Evolutionary conservation across 2,888 invertebrate species (phyloP).

Genomic region (Habrosyne pyritoides): DNA sequence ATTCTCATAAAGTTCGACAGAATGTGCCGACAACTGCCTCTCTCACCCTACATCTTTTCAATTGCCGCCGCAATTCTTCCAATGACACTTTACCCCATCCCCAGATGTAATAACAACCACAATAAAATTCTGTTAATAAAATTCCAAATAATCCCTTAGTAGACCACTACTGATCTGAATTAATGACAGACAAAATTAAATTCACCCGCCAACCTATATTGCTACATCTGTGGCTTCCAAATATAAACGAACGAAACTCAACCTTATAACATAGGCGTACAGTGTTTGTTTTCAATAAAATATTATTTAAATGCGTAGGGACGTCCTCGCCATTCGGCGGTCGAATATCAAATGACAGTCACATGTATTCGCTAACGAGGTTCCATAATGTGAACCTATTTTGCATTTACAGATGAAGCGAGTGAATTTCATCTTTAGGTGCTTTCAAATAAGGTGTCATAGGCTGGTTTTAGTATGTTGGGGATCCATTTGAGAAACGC

Average conservation of each 20-base stretch:
- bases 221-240: conserved; percentile 58
- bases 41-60: conserved; percentile 7
- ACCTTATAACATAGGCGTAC: conserved; percentile 36
- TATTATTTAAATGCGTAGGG: conserved; percentile 21
- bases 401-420: conserved; percentile 40
- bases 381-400: conserved; percentile 59
- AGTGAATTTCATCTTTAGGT: conserved; percentile 48
- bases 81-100: conserved; percentile 12
- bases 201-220: conserved; percentile 67
- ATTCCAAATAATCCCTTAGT: conserved; percentile 69
- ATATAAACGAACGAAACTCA: conserved; percentile 39
- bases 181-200: conserved; percentile 78
- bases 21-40: not conserved
- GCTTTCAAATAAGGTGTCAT: conserved; percentile 28
- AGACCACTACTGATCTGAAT: conserved; percentile 66
- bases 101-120: conserved; percentile 39
- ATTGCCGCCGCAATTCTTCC: not conserved
- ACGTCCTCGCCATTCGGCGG: conserved; percentile 48
- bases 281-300: conserved; percentile 49
- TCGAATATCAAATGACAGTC: conserved; percentile 73
- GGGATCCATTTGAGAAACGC: conserved; percentile 48
- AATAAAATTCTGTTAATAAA: conserved; percentile 67
- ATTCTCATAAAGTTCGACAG: not conserved
- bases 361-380: conserved; percentile 73
- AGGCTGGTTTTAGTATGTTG: conserved; percentile 33